Base-by-base conservation (phyloP, 2,888 invertebrate genomes). In the Myopa testacea region DNA sequence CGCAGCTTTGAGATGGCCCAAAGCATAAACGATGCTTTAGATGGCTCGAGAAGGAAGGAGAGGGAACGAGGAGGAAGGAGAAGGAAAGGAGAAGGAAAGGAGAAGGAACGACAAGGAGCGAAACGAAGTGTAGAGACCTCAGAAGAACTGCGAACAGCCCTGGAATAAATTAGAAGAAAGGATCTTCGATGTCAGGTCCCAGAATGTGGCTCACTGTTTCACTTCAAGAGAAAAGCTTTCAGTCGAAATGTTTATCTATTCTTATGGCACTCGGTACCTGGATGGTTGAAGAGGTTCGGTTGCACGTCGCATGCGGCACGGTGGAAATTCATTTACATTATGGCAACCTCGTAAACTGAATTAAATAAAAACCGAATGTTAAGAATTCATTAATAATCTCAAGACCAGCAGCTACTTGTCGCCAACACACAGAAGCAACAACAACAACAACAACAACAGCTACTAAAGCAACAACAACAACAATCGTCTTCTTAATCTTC, bases 111-210 rank as follows among this genome's bases (percentile, higher is more conserved):
- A n/a, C n/a, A 40, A 40, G 40, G 8, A 40, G 40, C 45, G 45
- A 45, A 3, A 45, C 1, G 7, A 45, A 45, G 45, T 45, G 45
- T 45, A 10, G 45, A 45, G 26, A 26, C 26, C 26, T 26, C 26
- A 26, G 26, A 26, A 16, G 58, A 58, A 6, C n/a, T n/a, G 62
- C 10, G n/a, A 26, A 50, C 50, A 52, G 69, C 19, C 69, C 50
- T 69, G 69, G 12, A 50, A 26, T 69, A 69, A 69, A 69, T 69
- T 50, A 69, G 69, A 69, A 40, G 4, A 52, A 69, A 69, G 26
- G 4, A 69, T 50, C 7, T 50, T 26, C 69, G 45, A 12, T 69
- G 69, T 69, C 40, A 69, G 8, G 45, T 19, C 40, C 26, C 40
- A 45, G 45, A 45, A 45, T 19, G 19, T 7, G 50, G 26, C 19